phyloP scores from a whole-genome alignment of 2,888 invertebrate species.

The Aphrophora alni region DNA sequence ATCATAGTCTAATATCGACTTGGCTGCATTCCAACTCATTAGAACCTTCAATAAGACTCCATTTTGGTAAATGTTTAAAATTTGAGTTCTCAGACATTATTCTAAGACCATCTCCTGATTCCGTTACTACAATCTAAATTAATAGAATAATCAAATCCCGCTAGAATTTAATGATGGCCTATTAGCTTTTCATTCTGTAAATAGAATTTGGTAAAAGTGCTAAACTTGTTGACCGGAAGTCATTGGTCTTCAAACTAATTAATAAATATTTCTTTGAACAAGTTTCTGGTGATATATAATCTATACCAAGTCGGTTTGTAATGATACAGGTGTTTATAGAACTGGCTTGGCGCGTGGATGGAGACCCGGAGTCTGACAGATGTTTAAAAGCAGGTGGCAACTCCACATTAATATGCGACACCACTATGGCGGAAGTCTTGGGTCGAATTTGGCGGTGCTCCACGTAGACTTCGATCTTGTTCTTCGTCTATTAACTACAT shows the following conservation, averaged over 20 bases:
- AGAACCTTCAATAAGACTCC: too few species aligned
- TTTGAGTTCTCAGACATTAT: too few species aligned
- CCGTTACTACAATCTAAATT: too few species aligned
- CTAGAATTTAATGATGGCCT: too few species aligned
- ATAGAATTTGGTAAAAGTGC: neutral
- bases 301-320: neutral
- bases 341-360: slow-evolving; percentile 9
- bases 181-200: too few species aligned
- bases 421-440: neutral
- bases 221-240: neutral
- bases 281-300: neutral
- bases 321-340: neutral
- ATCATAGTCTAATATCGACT: too few species aligned
- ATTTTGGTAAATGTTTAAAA: too few species aligned
- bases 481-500: neutral
- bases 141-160: too few species aligned
- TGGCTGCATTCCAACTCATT: too few species aligned
- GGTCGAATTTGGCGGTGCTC: neutral
- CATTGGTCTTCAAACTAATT: neutral
- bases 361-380: neutral
- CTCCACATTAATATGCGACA: neutral
- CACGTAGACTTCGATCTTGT: neutral
- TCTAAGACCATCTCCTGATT: too few species aligned
- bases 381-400: neutral
- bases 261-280: neutral